Base-by-base conservation (phyloP, 23 tunicate genomes). In the Trididemnum nubilum region DNA sequence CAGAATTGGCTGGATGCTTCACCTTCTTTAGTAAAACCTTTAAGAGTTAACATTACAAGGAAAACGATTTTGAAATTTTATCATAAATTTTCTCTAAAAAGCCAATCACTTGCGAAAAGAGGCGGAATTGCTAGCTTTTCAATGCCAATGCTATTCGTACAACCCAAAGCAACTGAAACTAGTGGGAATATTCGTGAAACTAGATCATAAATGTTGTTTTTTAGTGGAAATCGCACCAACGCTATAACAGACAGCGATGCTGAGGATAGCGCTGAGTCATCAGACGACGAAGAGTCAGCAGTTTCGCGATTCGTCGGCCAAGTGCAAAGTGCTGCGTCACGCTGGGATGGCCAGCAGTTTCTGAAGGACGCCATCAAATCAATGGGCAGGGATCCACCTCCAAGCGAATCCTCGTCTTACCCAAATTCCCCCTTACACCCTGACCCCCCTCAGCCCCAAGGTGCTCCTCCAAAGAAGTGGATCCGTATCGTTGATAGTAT, bases 241-340 rank as follows among this genome's bases (percentile, higher is more conserved):
- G 98, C 98, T 0, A 80, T 84, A 19, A 84, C 83, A 1, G 80
- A 93, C 83, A 87, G 93, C 65, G 98, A 93, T 73, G 98, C 87
- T 12, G 98, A 93, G 67, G 98, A 93, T 44, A 87, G 93, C 67
- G 98, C 98, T 61, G 98, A 93, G 75, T 93, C 98, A 66, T 93
- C 98, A 7, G 92, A 87, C 51, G 92, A 87, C 37, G 97, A 92
- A n/a, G 81, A 83, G 49, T 79, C 85, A 28, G 34, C 88, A 60
- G 95, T 83, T 79, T 60, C 85, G 0, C 52, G 85, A 51, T 1
- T 83, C n/a, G 85, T 84, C 15, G 88, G 69, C 26, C 88, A 89
- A 58, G 85, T 88, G 0, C 93, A 82, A 51, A 79, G 57, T 21
- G 93, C 93, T 51, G 93, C 82, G 26, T 84, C 94, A 21, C 38